Evolutionary conservation across 2,797 vertebrate genomes (phyloP), one percentile per base, ranked within the genome.

Genomic region (Clarias pachynema): DNA sequence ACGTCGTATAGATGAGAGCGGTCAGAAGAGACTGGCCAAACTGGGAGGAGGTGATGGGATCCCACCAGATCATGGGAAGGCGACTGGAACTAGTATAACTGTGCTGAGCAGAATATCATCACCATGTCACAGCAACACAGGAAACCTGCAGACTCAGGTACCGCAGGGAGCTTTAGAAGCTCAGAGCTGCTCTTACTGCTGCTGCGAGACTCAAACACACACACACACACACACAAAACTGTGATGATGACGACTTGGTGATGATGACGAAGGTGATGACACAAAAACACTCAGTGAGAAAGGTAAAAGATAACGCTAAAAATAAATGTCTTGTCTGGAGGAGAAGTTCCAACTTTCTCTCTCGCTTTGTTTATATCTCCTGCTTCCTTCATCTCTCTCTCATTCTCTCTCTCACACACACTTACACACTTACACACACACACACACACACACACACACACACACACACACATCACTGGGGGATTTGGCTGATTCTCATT

Each of bases 401-500:
- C 66, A 37, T 20, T 16, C 37, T 60, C 29, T 7, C 29, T 40
- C 69, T 66, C 40, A 5, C 62, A 12, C 8, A n/a, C n/a, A n/a
- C n/a, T n/a, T n/a, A n/a, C n/a, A n/a, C n/a, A n/a, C n/a, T n/a
- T n/a, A n/a, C n/a, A n/a, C n/a, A n/a, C n/a, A n/a, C n/a, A 16
- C 53, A 14, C 57, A 78, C 49, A 57, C 73, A 77, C 14, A 57
- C 75, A 62, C 29, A 16, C 60, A 29, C 15, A 31, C 82, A 73
- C 31, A 1, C 2, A 31, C 31, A 31, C 75, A 74, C 87, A 83
- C 59, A 37, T 57, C 88, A 56, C 26, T 49, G 26, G 88, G 49
- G 87, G 88, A 88, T 85, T 79, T 49, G 56, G 72, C 73, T 29
- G 79, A 83, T 82, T 89, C 82, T 66, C 74, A 86, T 82, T 83